Base-by-base conservation (phyloP, 2,113 vertebrate species). In the Apodemus sylvaticus region DNA sequence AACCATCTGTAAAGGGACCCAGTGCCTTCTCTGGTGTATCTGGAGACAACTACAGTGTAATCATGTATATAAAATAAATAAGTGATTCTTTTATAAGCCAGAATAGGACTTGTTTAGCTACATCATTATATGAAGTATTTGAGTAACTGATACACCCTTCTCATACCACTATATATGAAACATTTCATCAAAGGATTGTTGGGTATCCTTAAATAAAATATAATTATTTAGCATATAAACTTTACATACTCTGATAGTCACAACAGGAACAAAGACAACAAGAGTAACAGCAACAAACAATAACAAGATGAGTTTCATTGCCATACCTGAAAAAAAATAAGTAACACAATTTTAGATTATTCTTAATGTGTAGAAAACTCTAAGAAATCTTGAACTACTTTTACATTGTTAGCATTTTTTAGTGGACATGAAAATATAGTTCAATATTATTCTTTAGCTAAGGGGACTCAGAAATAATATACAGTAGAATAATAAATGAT, bases 301-400 rank as follows among this genome's bases (percentile, higher is more conserved):
- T 74, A 93, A 17, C 14, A 96, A 71, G 68, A 96, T 36, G 17
- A 14, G 22, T 77, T 94, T 96, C 51, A 81, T 68, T 74, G 70
- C 70, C 70, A 92, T 92, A 5, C 39, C 96, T 97, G 58, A 73
- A 94, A 96, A 96, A 96, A 96, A 29, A 93, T 60, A 95, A 78
- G 45, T 8, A 66, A 91, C 7, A 77, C 2, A 82, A 71, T 20
- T 90, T 96, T 86, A 91, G 29, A 29, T 68, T 68, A 82, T 26
- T 86, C 22, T 76, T 13, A 68, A 48, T 7, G 48, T 7, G 39
- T 48, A 5, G 3, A 14, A 81, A 48, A 55, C 74, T 53, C 5
- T 77, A 58, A 55, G 64, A 89, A 89, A 26, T 12, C 2, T 79
- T 4, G 62, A 93, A 62, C 5, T 7, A 29, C 22, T 31, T 87